Conservation (phyloP, 2,888 invertebrate species). For the Eledona agricola region DNA sequence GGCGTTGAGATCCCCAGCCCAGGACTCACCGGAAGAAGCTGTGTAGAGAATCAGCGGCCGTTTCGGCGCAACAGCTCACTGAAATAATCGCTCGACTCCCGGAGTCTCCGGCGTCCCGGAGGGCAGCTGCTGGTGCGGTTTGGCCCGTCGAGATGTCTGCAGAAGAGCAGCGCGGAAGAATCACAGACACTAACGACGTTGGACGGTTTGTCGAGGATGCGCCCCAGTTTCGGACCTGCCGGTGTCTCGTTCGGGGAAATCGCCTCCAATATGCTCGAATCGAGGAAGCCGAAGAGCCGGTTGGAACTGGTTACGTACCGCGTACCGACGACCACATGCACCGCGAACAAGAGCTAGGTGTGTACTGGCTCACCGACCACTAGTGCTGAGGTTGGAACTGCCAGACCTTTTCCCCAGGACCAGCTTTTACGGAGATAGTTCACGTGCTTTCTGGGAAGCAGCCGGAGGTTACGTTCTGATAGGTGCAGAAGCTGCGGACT, state of each 20-base stretch:
- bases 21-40: conserved; percentile 42
- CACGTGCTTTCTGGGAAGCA: conserved; percentile 47
- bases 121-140: conserved; percentile 42
- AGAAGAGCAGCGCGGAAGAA: conserved; percentile 37
- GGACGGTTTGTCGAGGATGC: conserved; percentile 33
- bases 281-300: conserved; percentile 40
- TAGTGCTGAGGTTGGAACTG: conserved; percentile 48
- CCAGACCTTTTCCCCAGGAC: conserved; percentile 48
- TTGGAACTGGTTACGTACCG: conserved; percentile 43
- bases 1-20: conserved; percentile 11
- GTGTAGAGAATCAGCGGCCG: conserved; percentile 33
- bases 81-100: conserved; percentile 14
- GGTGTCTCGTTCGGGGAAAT: conserved; percentile 25
- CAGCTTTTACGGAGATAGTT: conserved; percentile 53
- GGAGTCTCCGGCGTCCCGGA: conserved; percentile 41
- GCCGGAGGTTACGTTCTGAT: conserved; percentile 33
- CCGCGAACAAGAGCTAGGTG: conserved; percentile 49
- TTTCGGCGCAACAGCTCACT: conserved; percentile 27
- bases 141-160: conserved; percentile 35
- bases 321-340: conserved; percentile 40
- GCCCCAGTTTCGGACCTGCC: conserved; percentile 43
- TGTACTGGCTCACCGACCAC: conserved; percentile 48
- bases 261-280: conserved; percentile 28
- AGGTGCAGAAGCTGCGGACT: conserved; percentile 24
- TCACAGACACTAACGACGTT: conserved; percentile 40